Evolutionary conservation across 2,113 vertebrate genomes (phyloP).

Genomic region (Piaya cayana): DNA sequence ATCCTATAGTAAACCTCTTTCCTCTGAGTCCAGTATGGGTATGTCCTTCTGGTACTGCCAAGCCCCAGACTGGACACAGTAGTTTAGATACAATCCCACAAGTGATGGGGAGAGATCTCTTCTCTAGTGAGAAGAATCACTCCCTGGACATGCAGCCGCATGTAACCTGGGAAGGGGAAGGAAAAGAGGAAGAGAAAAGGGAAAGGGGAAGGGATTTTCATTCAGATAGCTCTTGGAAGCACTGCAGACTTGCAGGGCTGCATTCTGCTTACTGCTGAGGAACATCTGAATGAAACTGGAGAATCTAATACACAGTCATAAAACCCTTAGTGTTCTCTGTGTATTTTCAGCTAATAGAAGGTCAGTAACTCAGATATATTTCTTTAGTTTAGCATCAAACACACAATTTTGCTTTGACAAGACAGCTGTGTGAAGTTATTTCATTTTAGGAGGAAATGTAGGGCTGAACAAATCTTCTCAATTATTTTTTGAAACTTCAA

Average conservation of each 20-base stretch:
- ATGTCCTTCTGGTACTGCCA: background rate
- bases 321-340: background rate
- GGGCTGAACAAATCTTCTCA: background rate
- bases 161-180: no score
- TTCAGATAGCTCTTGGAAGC: background rate
- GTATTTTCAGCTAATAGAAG: background rate
- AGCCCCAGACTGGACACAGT: background rate
- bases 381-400: background rate
- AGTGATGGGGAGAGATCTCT: no score
- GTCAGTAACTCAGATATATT: background rate
- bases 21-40: background rate
- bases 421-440: background rate
- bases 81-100: background rate
- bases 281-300: background rate
- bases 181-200: no score
- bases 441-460: background rate
- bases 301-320: background rate
- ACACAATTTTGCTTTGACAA: background rate
- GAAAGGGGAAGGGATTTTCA: background rate
- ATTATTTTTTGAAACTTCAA: background rate
- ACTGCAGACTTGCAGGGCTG: background rate
- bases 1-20: background rate
- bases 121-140: background rate
- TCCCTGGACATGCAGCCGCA: background rate
- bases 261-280: background rate